Evolutionary conservation across 2,113 vertebrate species (phyloP), one percentile per base, ranked within the genome.

Genomic region (Campylorhamphus procurvoides): DNA sequence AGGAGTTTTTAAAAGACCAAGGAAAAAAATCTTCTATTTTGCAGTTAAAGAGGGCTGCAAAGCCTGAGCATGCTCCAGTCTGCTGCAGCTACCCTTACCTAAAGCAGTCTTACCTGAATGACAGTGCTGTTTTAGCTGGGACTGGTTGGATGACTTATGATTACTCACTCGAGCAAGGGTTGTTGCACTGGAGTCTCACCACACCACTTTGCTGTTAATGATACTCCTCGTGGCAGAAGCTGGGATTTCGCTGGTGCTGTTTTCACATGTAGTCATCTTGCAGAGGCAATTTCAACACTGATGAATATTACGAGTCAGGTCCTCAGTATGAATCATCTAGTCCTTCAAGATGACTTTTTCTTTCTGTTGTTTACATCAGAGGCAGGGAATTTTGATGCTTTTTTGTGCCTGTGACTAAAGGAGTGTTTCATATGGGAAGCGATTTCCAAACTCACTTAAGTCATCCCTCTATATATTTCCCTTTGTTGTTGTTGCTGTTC

Each of bases 261-360:
- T 95, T 94, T 87, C 91, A 89, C 92, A 90, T 89, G 93, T 68
- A 94, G 87, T 96, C 96, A 92, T 94, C 73, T 82, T 76, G 79
- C 68, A 93, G 76, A 92, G 66, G 50, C 90, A 86, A 2, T 96
- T 97, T 95, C 96, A 90, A 95, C 96, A 95, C 80, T 44, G 79
- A 93, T 96, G 83, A 92, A 79, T 95, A 72, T 95, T 97, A 87
- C 53, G 8, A 95, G 90, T 81, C 93, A 94, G 69, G 92, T 92
- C 90, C 79, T 84, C 47, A 35, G 56, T 7, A 9, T 97, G 96
- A 97, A 90, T 97, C 94, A 96, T 92, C 89, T 75, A 84, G 86
- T 94, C 94, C 69, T 96, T 96, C 86, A 80, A 95, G 88, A 96
- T 96, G 83, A 95, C 94, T 96, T 96, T 96, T 97, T 96, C 94